phyloP scores from a whole-genome alignment of 2,113 vertebrate genomes.

The Tachycineta bicolor region DNA sequence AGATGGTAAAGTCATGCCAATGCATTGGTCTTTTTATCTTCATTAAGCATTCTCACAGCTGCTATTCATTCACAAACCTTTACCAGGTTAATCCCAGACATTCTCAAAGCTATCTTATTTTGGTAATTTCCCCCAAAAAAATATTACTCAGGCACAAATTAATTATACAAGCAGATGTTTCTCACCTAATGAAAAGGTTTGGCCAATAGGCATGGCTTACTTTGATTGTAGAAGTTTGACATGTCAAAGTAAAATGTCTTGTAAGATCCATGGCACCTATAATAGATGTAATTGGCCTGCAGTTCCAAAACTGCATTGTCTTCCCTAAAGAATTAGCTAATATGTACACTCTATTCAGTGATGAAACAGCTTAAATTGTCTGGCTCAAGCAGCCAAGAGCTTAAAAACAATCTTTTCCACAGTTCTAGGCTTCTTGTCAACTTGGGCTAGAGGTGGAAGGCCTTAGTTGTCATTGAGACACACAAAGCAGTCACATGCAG shows the following conservation, averaged over 20 bases:
- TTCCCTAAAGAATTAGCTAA: background rate
- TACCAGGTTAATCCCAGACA: background rate
- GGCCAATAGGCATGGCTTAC: background rate
- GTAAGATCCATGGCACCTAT: background rate
- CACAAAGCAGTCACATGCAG: too few species aligned
- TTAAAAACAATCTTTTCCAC: background rate
- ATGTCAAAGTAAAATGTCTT: background rate
- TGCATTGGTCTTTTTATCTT: background rate
- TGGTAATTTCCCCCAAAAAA: background rate
- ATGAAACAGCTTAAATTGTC: background rate
- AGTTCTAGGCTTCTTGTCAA: background rate
- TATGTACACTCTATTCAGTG: background rate
- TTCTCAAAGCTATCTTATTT: background rate
- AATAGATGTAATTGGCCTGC: background rate
- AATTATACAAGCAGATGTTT: background rate
- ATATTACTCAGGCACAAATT: background rate
- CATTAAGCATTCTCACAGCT: background rate
- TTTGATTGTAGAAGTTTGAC: background rate
- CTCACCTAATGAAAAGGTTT: background rate
- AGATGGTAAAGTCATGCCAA: background rate
- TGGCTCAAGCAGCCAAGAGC: background rate
- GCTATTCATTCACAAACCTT: background rate
- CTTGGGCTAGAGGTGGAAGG: background rate
- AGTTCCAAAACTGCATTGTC: background rate
- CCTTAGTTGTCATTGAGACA: background rate